Conservation (phyloP, 2,888 invertebrate species). For the Leucophenga montana region DNA sequence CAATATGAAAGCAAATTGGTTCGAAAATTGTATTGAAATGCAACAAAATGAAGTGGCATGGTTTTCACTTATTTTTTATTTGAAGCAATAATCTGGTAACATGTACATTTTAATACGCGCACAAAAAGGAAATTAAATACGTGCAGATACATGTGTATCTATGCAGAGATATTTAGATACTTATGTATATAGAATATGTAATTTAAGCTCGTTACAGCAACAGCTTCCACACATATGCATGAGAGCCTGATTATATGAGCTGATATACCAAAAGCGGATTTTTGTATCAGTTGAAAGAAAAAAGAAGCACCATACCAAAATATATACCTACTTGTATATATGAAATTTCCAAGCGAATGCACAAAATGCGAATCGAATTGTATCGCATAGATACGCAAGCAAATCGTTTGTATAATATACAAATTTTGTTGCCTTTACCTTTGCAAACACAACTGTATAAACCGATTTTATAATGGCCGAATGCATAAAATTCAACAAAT, state of each 20-base stretch:
- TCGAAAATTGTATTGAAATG: neutral
- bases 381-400: conserved; percentile 6
- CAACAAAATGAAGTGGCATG: neutral
- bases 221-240: neutral
- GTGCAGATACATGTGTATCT: neutral
- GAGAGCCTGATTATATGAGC: neutral
- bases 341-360: conserved; percentile 8
- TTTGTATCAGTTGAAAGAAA: neutral
- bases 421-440: conserved; percentile 26
- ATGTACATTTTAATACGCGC: conserved; percentile 3
- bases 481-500: conserved; percentile 5
- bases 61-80: neutral
- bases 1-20: neutral
- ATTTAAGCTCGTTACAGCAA: conserved; percentile 5
- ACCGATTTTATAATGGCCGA: neutral
- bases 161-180: neutral
- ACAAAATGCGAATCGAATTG: neutral
- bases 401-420: conserved; percentile 19
- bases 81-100: conserved; percentile 14
- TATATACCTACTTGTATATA: neutral
- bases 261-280: conserved; percentile 14
- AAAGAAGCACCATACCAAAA: neutral
- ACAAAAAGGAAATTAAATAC: conserved; percentile 18
- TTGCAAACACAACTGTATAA: conserved; percentile 17
- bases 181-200: conserved; percentile 22